These are phyloP conservation scores for Agrypnia vestita DNA, from an alignment of 1,140 invertebrate genomes.

Conservation along the genomic window DNA sequence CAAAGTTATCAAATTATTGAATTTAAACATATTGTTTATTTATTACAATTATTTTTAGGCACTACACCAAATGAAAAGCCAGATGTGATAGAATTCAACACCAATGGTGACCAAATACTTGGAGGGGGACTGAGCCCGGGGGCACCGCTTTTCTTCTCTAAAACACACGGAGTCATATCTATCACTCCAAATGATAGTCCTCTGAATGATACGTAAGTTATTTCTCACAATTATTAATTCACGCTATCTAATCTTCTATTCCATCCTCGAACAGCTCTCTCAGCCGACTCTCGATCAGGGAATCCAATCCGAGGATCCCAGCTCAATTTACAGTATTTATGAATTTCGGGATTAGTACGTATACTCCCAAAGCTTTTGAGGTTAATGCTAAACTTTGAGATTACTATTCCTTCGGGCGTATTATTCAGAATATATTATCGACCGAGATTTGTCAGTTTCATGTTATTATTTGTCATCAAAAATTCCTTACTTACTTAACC, in stretches of 20 bases:
- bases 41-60: conserved; percentile 50
- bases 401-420: not conserved
- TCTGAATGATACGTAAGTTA: conserved; percentile 65
- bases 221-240: not conserved
- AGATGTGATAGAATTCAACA: conserved; percentile 65
- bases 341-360: too few relatives aligned
- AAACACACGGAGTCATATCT: conserved; percentile 76
- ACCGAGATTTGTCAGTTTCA: too few relatives aligned
- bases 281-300: too few relatives aligned
- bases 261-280: not conserved
- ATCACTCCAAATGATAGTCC: conserved; percentile 71
- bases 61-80: conserved; percentile 63
- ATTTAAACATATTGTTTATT: not conserved
- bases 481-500: too few relatives aligned
- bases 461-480: too few relatives aligned
- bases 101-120: conserved; percentile 75
- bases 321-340: too few relatives aligned
- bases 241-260: not conserved
- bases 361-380: too few relatives aligned
- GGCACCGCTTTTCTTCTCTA: conserved; percentile 77
- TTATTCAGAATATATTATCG: too few relatives aligned
- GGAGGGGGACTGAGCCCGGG: conserved; percentile 77
- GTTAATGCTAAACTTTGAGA: too few relatives aligned
- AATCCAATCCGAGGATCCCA: too few relatives aligned
- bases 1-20: too few relatives aligned